A percentile compares a stretch with the other conserved stretches of the same genome.
Conservation (phyloP, 2,797 vertebrate genomes). For the Ibycter americanus region DNA sequence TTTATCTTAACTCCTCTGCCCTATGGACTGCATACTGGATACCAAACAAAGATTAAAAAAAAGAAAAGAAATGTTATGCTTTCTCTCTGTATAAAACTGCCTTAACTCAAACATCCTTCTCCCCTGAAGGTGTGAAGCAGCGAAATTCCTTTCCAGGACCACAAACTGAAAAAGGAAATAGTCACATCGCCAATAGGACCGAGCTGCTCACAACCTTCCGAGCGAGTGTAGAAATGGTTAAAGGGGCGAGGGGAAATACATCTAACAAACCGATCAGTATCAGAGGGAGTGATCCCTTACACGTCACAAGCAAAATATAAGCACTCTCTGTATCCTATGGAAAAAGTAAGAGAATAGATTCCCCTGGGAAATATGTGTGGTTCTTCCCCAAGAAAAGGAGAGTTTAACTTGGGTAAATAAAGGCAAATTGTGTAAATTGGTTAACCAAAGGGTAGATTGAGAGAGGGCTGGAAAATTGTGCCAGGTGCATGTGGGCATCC, state of each 20-base stretch:
- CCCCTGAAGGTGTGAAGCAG: not conserved
- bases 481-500: not conserved
- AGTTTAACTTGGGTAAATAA: not conserved
- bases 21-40: not conserved
- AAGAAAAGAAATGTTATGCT: not conserved
- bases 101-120: not conserved
- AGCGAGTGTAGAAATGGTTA: not conserved
- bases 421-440: not conserved
- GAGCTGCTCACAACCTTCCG: not conserved
- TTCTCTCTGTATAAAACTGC: not conserved
- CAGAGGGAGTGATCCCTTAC: not conserved
- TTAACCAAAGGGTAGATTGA: not conserved
- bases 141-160: not conserved
- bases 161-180: not conserved
- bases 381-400: not conserved
- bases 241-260: not conserved
- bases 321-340: not conserved
- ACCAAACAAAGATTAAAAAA: not conserved
- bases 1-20: not conserved
- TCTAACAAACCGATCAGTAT: not conserved
- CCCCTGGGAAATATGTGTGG: accelerated
- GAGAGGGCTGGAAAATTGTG: not conserved
- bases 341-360: not conserved
- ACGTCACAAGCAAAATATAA: not conserved
- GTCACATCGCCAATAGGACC: not conserved